phyloP scores from a whole-genome alignment of 2,113 vertebrate species.

The Rana temporaria region DNA sequence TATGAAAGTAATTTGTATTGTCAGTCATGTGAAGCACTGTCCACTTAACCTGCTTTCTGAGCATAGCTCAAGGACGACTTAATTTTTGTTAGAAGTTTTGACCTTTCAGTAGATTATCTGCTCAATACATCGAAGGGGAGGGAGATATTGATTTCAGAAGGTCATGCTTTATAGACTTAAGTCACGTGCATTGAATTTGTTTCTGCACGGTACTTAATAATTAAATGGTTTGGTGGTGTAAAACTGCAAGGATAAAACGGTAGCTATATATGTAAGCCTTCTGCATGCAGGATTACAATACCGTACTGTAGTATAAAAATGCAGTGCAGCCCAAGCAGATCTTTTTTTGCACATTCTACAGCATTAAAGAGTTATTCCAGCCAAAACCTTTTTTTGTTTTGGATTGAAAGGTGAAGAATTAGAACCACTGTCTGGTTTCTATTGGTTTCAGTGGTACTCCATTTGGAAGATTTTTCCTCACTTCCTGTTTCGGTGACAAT shows the following conservation, averaged over 20 bases:
- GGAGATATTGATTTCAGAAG: conserved; percentile 51
- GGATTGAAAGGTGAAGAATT: too few relatives aligned
- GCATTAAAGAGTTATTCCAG: too few relatives aligned
- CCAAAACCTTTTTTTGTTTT: too few relatives aligned
- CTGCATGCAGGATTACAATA: neutral
- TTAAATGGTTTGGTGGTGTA: conserved; percentile 17
- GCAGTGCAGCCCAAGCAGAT: too few relatives aligned
- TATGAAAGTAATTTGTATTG: conserved; percentile 19
- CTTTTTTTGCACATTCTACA: too few relatives aligned
- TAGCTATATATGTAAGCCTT: neutral
- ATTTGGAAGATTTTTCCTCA: too few relatives aligned
- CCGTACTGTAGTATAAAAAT: conserved; percentile 8
- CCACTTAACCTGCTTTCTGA: conserved; percentile 46
- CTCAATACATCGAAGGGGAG: conserved; percentile 49
- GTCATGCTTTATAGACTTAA: conserved; percentile 40
- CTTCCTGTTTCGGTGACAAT: too few relatives aligned
- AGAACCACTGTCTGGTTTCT: too few relatives aligned
- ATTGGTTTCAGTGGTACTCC: too few relatives aligned
- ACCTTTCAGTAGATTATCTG: conserved; percentile 56
- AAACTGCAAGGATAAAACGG: conserved; percentile 8
- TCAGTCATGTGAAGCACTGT: conserved; percentile 10
- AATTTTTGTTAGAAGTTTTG: conserved; percentile 45
- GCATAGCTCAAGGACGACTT: conserved; percentile 35
- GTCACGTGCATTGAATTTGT: conserved; percentile 27
- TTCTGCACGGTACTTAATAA: conserved; percentile 37